phyloP scores from a whole-genome alignment of 2,888 invertebrate genomes.

The Leptopilina myrica region DNA sequence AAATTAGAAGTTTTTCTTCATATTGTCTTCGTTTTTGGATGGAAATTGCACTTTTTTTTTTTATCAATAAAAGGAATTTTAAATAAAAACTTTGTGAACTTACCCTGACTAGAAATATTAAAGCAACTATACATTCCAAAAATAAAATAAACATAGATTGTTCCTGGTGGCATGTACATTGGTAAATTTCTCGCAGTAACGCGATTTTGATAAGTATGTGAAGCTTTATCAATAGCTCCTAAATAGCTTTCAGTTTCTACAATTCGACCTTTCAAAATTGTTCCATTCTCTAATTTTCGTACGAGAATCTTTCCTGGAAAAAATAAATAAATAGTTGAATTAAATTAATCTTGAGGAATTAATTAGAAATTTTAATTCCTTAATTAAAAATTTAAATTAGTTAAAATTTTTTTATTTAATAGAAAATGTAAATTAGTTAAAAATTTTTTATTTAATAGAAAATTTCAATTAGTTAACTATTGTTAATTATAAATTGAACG shows the following conservation, averaged over 20 bases:
- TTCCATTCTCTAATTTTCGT: slow-evolving; percentile 77
- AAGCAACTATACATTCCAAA: slow-evolving; percentile 87
- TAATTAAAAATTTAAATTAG: no score
- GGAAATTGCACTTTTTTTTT: no score
- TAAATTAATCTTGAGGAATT: no score
- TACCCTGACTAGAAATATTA: slow-evolving; percentile 84
- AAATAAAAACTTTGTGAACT: slow-evolving; percentile 35
- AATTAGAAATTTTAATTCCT: no score
- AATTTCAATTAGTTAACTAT: no score
- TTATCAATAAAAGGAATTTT: no score
- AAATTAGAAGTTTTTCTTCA: no score
- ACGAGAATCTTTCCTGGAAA: slow-evolving; percentile 80
- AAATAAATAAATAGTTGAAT: background rate
- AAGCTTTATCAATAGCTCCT: slow-evolving; percentile 83
- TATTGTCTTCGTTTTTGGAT: no score
- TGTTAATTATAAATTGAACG: no score
- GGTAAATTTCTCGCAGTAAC: slow-evolving; percentile 82
- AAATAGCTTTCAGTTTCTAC: slow-evolving; percentile 87
- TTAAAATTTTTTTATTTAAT: no score
- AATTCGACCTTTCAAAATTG: slow-evolving; percentile 80
- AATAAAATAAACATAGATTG: slow-evolving; percentile 84
- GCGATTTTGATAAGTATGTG: slow-evolving; percentile 80
- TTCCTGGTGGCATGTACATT: slow-evolving; percentile 86
- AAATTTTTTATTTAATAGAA: no score
- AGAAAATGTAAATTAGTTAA: no score